Evolutionary conservation across 2,888 invertebrate species (phyloP), one percentile per base, ranked within the genome.

Genomic region (Biston stratarius): DNA sequence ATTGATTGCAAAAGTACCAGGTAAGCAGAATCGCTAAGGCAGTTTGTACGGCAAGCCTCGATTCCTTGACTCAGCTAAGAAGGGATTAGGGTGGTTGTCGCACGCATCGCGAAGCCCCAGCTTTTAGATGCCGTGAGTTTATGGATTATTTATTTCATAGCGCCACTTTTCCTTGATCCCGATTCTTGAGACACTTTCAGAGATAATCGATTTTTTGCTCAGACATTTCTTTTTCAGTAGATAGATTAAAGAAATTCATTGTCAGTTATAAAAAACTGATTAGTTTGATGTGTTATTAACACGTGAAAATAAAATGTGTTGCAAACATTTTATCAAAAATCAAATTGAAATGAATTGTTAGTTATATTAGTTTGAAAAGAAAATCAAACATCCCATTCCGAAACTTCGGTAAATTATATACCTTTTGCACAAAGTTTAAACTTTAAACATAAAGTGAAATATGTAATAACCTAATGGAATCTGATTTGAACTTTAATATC

Each of bases 61-160:
- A 86, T 88, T 85, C 81, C 82, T 83, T 76, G 83, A 85, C 83
- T 87, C 89, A 84, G 88, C 88, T 87, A 86, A 89, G 85, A 77
- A 81, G 78, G 87, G 90, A 90, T 90, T 89, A 91, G 83, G 82
- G 75, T 85, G 82, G 76, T 85, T 83, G 82, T 84, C 83, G 82
- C 82, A 89, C 88, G 86, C 86, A 83, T 87, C 81, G 81, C 74
- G 71, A 76, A 75, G 74, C 72, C 77, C 75, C 74, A 77, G 73
- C 73, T 67, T 75, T 75, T 75, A 69, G 64, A 68, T 59, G 56
- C 53, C 74, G 67, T 80, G 69, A 67, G 53, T 74, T 82, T 81
- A 80, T 80, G 77, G 81, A 79, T 81, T 81, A 81, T 78, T 77
- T 77, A 71, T 77, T 74, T 73, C 73, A 72, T 72, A 69, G 65